These are phyloP conservation scores for Aplocera efformata DNA, from an alignment of 2,888 invertebrate genomes.

Conservation along the genomic window DNA sequence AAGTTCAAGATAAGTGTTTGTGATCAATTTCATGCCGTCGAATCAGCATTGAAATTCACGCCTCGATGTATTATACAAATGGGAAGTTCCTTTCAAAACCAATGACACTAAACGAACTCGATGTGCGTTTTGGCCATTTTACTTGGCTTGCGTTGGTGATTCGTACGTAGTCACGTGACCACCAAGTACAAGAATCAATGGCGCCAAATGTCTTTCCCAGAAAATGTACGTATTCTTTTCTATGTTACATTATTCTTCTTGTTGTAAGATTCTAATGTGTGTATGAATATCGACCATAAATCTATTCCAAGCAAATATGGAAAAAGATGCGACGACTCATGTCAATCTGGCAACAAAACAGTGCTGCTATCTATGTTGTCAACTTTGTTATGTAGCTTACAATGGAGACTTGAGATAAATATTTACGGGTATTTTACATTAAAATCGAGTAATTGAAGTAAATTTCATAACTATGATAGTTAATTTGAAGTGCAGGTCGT, in stretches of 20 bases:
- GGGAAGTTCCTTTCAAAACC: conserved; percentile 70
- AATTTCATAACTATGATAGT: conserved; percentile 44
- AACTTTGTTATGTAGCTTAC: conserved; percentile 81
- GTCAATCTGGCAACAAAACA: conserved; percentile 80
- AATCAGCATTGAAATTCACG: conserved; percentile 49
- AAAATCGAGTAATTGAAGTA: conserved; percentile 56
- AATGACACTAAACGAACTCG: conserved; percentile 77
- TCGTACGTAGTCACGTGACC: conserved; percentile 80
- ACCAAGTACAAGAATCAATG: conserved; percentile 71
- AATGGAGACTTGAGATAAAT: conserved; percentile 85
- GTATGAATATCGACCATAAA: conserved; percentile 5
- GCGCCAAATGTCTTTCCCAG: conserved; percentile 78
- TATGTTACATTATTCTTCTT: conserved; percentile 40
- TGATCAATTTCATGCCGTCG: conserved; percentile 51
- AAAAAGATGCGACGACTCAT: conserved; percentile 73
- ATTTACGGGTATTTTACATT: conserved; percentile 74
- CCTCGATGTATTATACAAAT: conserved; percentile 69
- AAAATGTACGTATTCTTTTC: conserved; percentile 71
- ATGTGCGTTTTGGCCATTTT: conserved; percentile 81
- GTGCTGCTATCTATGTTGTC: conserved; percentile 91
- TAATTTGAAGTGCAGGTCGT: conserved; percentile 25
- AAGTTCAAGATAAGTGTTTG: conserved; percentile 65
- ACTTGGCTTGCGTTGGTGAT: conserved; percentile 80
- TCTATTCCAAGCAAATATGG: conserved; percentile 38
- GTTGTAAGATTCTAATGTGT: conserved; percentile 34